phyloP scores from a whole-genome alignment of 35 echinoderm and acorn worm genomes.

The Lytechinus pictus region DNA sequence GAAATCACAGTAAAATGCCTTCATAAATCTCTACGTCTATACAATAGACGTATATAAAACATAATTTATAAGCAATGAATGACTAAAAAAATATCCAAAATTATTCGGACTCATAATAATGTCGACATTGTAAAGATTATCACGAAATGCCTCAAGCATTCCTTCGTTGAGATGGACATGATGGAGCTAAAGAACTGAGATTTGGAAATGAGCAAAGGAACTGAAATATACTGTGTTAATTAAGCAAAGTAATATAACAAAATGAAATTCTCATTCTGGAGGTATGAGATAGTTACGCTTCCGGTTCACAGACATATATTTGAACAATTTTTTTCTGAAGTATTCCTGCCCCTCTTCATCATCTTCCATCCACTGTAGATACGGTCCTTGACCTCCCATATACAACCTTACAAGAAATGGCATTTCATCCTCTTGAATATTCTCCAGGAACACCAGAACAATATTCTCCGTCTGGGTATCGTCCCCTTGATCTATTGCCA shows the following conservation, averaged over 20 bases:
- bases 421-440: background rate
- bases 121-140: too few relatives aligned
- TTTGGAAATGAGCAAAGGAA: background rate
- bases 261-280: background rate
- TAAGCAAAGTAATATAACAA: background rate
- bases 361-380: background rate
- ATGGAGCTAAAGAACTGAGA: too few relatives aligned
- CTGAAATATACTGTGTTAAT: background rate
- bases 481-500: background rate
- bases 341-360: background rate
- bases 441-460: background rate
- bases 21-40: too few relatives aligned
- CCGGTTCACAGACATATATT: background rate
- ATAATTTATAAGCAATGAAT: too few relatives aligned
- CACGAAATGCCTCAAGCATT: too few relatives aligned
- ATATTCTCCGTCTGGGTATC: background rate
- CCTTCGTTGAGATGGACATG: too few relatives aligned
- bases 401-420: constrained; percentile 2
- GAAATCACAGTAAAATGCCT: too few relatives aligned
- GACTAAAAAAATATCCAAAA: too few relatives aligned
- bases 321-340: background rate
- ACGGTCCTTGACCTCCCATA: background rate
- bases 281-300: background rate
- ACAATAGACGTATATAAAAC: too few relatives aligned
- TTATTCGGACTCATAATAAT: too few relatives aligned